Evolutionary conservation across 1,140 invertebrate species (phyloP).

Genomic region (Drosophila baimaii): DNA sequence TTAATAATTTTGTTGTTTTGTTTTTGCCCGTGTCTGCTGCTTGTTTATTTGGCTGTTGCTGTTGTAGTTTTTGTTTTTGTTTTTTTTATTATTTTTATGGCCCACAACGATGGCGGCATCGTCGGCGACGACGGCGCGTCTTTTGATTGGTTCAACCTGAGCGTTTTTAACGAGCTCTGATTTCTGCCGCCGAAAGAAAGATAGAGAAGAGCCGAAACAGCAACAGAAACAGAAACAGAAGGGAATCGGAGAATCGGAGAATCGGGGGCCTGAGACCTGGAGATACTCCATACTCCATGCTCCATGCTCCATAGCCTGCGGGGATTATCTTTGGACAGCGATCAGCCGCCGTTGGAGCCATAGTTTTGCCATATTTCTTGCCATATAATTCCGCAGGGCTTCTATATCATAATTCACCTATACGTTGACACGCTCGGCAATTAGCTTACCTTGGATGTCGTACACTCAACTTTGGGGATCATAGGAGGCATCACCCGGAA

Average conservation of each 20-base stretch:
- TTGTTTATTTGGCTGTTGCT: conserved; percentile 17
- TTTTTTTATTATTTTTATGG: conserved; percentile 75
- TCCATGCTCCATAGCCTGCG: conserved; percentile 9
- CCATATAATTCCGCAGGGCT: conserved; percentile 62
- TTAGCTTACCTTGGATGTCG: conserved; percentile 44
- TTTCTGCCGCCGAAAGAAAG: conserved; percentile 54
- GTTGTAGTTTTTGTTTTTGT: conserved; percentile 17
- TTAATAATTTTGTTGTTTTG: conserved; percentile 53
- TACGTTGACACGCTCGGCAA: conserved; percentile 71
- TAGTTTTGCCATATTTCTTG: conserved; percentile 45
- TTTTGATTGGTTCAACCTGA: conserved; percentile 81
- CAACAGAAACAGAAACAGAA: not conserved
- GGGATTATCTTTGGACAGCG: conserved; percentile 64
- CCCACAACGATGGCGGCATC: conserved; percentile 54
- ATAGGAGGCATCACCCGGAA: not conserved
- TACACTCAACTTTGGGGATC: conserved; percentile 16
- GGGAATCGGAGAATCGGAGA: conserved; percentile 3
- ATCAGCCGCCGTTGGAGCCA: conserved; percentile 51
- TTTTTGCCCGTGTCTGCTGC: conserved; percentile 31
- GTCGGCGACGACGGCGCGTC: conserved; percentile 63
- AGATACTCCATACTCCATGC: not conserved
- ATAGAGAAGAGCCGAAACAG: conserved; percentile 28
- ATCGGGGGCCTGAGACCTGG: not conserved
- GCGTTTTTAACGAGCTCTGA: conserved; percentile 80
- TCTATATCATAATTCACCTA: conserved; percentile 83